These are phyloP conservation scores for Napeogenes inachia DNA, from an alignment of 2,888 invertebrate genomes.

Conservation along the genomic window DNA sequence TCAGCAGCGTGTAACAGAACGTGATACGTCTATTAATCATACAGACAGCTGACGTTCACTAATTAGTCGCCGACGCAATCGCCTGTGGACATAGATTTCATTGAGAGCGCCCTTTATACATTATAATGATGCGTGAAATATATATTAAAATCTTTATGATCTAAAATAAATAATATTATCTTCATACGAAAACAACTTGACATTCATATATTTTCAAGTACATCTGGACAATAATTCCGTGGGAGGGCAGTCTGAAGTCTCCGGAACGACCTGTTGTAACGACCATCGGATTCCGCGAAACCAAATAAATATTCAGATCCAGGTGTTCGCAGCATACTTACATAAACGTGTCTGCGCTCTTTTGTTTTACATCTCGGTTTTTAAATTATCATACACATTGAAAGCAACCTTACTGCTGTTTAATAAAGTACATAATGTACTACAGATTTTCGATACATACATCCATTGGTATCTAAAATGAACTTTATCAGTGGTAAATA, in stretches of 20 bases:
- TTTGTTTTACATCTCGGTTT: slow-evolving; percentile 55
- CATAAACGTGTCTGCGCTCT: slow-evolving; percentile 61
- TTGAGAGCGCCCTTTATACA: background rate
- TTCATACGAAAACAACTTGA: background rate
- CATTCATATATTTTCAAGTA: background rate
- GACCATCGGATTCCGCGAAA: slow-evolving; percentile 23
- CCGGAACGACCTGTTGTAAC: slow-evolving; percentile 11
- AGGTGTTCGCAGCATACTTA: slow-evolving; percentile 56
- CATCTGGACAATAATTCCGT: background rate
- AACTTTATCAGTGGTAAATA: background rate
- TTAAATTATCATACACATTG: background rate
- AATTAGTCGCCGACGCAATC: background rate
- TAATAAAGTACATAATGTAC: background rate
- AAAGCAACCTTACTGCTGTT: background rate
- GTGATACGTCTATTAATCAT: slow-evolving; percentile 1
- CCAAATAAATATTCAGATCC: slow-evolving; percentile 35
- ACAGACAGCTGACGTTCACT: background rate
- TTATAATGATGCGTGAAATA: slow-evolving; percentile 1
- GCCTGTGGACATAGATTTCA: slow-evolving; percentile 4
- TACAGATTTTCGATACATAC: slow-evolving; percentile 16
- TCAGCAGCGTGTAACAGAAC: background rate
- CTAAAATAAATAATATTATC: background rate
- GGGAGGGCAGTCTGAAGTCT: slow-evolving; percentile 10
- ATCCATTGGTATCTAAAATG: background rate
- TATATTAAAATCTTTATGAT: background rate